Evolutionary conservation across 2,888 invertebrate species (phyloP), one percentile per base, ranked within the genome.

Genomic region (Pandemis cinnamomeana): DNA sequence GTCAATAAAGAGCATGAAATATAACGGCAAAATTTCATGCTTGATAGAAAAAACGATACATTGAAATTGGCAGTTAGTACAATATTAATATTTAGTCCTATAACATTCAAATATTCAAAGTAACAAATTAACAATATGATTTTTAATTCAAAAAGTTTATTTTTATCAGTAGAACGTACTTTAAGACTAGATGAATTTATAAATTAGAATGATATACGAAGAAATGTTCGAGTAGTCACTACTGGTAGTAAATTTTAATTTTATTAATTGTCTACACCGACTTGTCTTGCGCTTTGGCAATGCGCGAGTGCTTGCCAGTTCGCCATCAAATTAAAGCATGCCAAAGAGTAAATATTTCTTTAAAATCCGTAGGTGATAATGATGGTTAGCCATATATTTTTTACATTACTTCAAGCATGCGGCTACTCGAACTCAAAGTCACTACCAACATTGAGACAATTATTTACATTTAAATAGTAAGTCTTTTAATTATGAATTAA

Each of bases 401-500:
- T 53, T 53, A 53, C 3, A 15, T 53, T 58, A 10, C 7, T 58
- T 6, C 15, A 20, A 15, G 13, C 15, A 15, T 58, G 51, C 6
- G 67, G 15, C 51, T 63, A 69, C 60, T 51, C 42, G 58, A 69
- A 70, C 64, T 46, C 15, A 61, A 53, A 61, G 42, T 53, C 10
- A 69, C 62, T 69, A 69, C 66, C 60, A 73, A 66, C 44, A 73
- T 61, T 53, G 70, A 73, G 63, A 60, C 60, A 44, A 53, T 42
- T 73, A 73, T 73, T 73, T 73, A 73, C 73, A 73, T 67, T 46
- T 46, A 58, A 58, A 58, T 68, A 68, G 44, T 46, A 71, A 71
- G 66, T 66, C 62, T 72, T 63, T 72, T 68, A n/a, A 67, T 63
- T 69, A 55, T 63, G 20, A 15, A 53, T 20, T 36, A 58, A 71